Evolutionary conservation across 2,113 vertebrate species (phyloP), one percentile per base, ranked within the genome.

Genomic region (Hippocampus guttulatus): DNA sequence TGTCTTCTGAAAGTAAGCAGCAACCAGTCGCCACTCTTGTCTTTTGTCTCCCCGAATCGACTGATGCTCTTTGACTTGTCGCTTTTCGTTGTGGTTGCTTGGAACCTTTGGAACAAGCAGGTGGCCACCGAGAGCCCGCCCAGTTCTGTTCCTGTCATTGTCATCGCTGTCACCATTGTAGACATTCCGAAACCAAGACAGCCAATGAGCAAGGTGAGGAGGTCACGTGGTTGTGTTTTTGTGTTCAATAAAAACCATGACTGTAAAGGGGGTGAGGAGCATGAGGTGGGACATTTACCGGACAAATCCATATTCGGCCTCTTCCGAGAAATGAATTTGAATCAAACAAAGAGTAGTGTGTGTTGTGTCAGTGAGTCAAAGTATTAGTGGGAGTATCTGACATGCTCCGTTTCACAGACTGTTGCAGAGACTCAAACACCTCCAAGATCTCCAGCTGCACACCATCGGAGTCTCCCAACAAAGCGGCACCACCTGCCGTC

Each of bases 131-230:
- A 66, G 70, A 74, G 68, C 30, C 54, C 3, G 1, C 5, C 52
- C 68, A 10, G 30, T 52, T 78, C n/a, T 0, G 69, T 45, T 80
- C 78, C 64, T 65, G 64, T 45, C 63, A 23, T 64, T 64, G 40
- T 64, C 51, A 12, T 0, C 58, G 0, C 16, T 93, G 93, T 75
- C 78, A 81, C 21, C 33, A 74, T 0, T 93, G 93, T 83, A 81
- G 27, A 49, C 67, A 40, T 25, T 45, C 68, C 0, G 10, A 30
- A 23, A 1, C 15, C 0, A 6, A 64, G 51, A 76, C 43, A 47
- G 40, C 23, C 60, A 18, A 69, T 10, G 8, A 75, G 0, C 64
- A 76, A 10, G 93, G 94, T 96, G 92, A 68, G 49, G 10, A 67
- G 27, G 52, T 8, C 40, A 45, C 33, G 49, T 54, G 33, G 60